phyloP scores from a whole-genome alignment of 1,140 invertebrate genomes.

The Lordiphosa stackelbergi region DNA sequence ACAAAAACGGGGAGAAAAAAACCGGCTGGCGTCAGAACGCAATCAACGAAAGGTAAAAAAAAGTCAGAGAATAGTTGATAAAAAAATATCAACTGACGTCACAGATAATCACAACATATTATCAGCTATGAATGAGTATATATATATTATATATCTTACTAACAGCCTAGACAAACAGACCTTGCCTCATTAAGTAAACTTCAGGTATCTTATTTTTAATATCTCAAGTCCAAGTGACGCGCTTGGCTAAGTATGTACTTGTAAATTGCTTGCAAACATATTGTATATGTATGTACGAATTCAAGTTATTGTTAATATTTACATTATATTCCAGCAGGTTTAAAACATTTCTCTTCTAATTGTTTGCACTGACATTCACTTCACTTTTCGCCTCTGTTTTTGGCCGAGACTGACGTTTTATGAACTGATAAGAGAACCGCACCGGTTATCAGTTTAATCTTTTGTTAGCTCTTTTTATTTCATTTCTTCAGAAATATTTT shows the following conservation, averaged over 20 bases:
- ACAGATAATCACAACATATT: conserved; percentile 27
- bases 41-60: conserved; percentile 16
- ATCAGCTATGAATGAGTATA: conserved; percentile 28
- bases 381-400: too few relatives aligned
- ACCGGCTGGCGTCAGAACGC: conserved; percentile 33
- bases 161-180: conserved; percentile 8
- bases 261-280: conserved; percentile 57
- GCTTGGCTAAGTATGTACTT: conserved; percentile 43
- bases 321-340: conserved; percentile 34
- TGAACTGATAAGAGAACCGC: too few relatives aligned
- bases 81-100: conserved; percentile 48
- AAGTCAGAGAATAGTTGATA: conserved; percentile 50
- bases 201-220: conserved; percentile 7
- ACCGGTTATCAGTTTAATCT: too few relatives aligned
- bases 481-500: conserved; percentile 17
- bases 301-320: conserved; percentile 45
- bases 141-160: conserved; percentile 13
- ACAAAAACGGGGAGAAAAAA: conserved; percentile 12
- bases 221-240: conserved; percentile 16
- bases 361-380: too few relatives aligned
- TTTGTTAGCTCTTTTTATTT: neutral
- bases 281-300: conserved; percentile 16
- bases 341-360: too few relatives aligned
- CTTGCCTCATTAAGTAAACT: neutral
- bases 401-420: too few relatives aligned